Evolutionary conservation across 2,113 vertebrate genomes (phyloP).

Genomic region (Scatophagus argus): DNA sequence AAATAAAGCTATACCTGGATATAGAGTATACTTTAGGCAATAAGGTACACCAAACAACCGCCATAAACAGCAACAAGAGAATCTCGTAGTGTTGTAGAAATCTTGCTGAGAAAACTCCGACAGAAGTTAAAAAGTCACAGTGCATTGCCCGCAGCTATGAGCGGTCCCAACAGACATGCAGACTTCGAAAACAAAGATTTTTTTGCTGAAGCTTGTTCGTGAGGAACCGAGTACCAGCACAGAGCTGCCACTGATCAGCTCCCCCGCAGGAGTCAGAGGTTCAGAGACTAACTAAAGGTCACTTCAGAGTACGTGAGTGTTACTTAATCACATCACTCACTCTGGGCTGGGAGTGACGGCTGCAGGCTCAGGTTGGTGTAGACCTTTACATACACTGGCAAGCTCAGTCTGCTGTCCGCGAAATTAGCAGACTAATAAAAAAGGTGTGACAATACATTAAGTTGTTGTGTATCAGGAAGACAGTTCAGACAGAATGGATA

Average conservation of each 20-base stretch:
- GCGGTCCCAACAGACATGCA: not conserved
- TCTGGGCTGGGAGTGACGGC: not conserved
- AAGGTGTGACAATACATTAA: not conserved
- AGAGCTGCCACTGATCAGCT: not conserved
- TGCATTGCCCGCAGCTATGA: not conserved
- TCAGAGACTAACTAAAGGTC: not conserved
- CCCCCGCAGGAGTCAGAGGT: not conserved
- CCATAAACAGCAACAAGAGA: not conserved
- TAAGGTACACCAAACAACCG: not conserved
- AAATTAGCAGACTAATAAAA: not conserved
- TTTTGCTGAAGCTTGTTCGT: not conserved
- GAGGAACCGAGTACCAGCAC: not conserved
- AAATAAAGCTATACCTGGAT: slow-evolving; percentile 7
- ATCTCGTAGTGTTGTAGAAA: too few relatives aligned
- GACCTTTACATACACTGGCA: too few relatives aligned
- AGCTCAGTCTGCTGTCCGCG: not conserved
- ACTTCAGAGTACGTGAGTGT: not conserved
- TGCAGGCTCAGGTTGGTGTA: too few relatives aligned
- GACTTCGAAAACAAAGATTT: slow-evolving; percentile 1
- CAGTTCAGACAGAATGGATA: slow-evolving; percentile 33
- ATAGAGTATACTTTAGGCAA: not conserved
- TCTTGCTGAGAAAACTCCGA: too few relatives aligned
- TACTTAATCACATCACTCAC: not conserved
- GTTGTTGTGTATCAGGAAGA: not conserved
- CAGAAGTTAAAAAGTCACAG: slow-evolving; percentile 8